Evolutionary conservation across 2,113 vertebrate genomes (phyloP), one percentile per base, ranked within the genome.

Genomic region (Semicossyphus pulcher): DNA sequence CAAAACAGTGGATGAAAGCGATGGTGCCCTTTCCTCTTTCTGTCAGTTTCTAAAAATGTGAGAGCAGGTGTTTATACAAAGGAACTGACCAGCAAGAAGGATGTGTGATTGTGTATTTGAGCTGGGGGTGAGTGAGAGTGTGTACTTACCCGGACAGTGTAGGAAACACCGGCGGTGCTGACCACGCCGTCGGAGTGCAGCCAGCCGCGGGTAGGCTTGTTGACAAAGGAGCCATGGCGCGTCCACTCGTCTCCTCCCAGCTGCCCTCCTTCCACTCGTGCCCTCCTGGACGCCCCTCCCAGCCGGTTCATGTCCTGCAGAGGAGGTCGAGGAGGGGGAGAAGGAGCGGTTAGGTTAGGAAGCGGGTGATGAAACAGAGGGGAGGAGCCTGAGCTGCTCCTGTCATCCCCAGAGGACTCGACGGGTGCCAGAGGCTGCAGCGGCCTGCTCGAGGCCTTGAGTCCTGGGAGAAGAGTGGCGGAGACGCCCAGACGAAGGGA

Each of bases 281-380:
- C 96, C 94, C 96, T 94, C 93, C 97, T 95, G 59, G 93, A 92
- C 86, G 94, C 96, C 83, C 95, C 96, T 85, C 96, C 96, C 90
- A 99, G 95, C 93, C 97, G 97, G 96, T 98, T 99, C 97, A 99
- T 99, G 92, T 98, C 97, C 97, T 99, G 97, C 57, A 91, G 63
- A 57, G 92, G 94, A 81, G 95, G 92, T 93, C 90, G 96, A 51
- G 94, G 94, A 90, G 93, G 94, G 74, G 91, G 94, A 94, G 23
- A 74, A 68, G 95, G 95, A 92, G 91, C 91, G 4, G 88, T 94
- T 86, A 31, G 76, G 73, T 86, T 80, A 12, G 56, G 80, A 23
- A 65, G 36, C 15, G 81, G 83, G 61, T 74, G 87, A 76, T 78
- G 83, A 18, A 81, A 82, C 7, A 80, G 82, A 56, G 89, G 82